phyloP scores from a whole-genome alignment of 2,113 vertebrate genomes.

The Mesoclemmys tuberculata region DNA sequence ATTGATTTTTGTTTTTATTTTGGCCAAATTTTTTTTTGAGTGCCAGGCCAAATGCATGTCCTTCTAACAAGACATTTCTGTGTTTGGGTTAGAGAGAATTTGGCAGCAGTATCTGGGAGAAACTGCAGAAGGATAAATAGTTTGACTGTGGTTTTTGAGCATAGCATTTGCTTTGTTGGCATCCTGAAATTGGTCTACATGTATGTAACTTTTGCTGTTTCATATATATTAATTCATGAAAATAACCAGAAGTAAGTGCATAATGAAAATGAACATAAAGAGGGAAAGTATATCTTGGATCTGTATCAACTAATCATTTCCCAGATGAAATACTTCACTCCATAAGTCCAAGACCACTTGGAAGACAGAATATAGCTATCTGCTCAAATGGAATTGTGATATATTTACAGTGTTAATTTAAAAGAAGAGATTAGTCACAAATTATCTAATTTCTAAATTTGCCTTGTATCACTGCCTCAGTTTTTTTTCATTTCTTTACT shows the following conservation, averaged over 20 bases:
- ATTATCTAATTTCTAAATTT: neutral
- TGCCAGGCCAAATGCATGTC: neutral
- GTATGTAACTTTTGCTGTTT: neutral
- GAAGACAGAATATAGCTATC: neutral
- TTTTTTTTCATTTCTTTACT: neutral
- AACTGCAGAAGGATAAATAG: neutral
- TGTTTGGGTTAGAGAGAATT: neutral
- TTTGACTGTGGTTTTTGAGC: neutral
- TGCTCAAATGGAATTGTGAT: neutral
- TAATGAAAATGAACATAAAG: neutral
- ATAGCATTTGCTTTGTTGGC: neutral
- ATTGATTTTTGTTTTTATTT: neutral
- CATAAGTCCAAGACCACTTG: neutral
- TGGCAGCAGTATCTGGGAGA: neutral
- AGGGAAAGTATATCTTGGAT: neutral
- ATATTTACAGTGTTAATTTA: fast-evolving
- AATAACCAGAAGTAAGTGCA: neutral
- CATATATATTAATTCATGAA: neutral
- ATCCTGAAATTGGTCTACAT: neutral
- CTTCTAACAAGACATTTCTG: neutral
- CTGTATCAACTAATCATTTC: neutral
- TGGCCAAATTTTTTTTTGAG: neutral
- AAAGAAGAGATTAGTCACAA: neutral
- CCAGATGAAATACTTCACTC: fast-evolving
- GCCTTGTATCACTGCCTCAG: neutral